Base-by-base conservation (phyloP, 2,113 vertebrate species). In the Indri indri region DNA sequence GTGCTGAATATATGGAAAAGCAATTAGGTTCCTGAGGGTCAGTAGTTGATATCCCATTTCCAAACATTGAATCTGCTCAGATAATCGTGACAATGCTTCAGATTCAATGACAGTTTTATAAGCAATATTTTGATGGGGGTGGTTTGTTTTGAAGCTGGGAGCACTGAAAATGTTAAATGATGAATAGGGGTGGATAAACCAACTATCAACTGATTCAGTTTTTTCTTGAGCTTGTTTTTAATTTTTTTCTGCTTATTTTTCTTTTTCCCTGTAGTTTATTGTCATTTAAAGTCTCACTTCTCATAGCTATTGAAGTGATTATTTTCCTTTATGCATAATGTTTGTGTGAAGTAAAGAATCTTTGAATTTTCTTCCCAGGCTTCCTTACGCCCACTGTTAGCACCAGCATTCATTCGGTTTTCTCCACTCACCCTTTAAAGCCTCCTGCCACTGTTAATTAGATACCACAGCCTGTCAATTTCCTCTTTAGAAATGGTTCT, bases 1-100 rank as follows among this genome's bases (percentile, higher is more conserved):
- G 20, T 16, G 30, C 76, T 86, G 71, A 92, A 90, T 63, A 54
- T 1, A 0, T 61, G 94, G 88, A 94, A 88, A 71, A 81, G 90
- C 96, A 94, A 37, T 85, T 94, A 89, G 77, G 83, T 97, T 98
- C 76, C 87, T 88, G 32, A 68, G 76, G 61, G 57, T 89, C 97
- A 80, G 47, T 84, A 82, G 61, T 77, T 96, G n/a, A 12, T 32
- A 23, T 74, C 97, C 52, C 63, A 95, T 82, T 65, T 96, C 96
- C 71, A 91, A 96, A 88, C 10, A n/a, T 3, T 93, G 54, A 88
- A 66, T 40, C 25, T 2, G 0, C 12, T 92, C 57, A 57, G n/a
- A 84, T 57, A 89, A 76, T 93, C 77, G 11, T 34, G 57, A 94
- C 83, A 77, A 79, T 94, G 88, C 37, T n/a, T 92, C 85, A 40